Evolutionary conservation across 2,113 vertebrate species (phyloP).

Genomic region (Lathamus discolor): DNA sequence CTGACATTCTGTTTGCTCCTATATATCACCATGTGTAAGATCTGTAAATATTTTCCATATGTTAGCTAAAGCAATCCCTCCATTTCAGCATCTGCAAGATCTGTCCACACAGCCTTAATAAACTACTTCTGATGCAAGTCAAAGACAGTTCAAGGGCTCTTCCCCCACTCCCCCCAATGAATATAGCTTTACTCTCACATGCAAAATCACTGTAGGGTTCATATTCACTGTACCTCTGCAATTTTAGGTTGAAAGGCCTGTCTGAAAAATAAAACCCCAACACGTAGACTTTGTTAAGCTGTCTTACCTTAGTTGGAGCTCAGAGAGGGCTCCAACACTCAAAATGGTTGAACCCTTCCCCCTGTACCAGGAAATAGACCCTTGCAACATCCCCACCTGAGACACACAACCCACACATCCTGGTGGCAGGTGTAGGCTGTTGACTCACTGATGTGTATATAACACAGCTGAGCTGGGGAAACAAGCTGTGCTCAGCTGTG

Average conservation of each 20-base stretch:
- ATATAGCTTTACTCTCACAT: neutral
- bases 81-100: neutral
- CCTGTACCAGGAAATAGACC: accelerated
- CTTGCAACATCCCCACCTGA: neutral
- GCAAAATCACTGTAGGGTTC: neutral
- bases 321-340: accelerated
- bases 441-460: neutral
- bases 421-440: neutral
- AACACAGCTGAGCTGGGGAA: neutral
- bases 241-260: neutral
- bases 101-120: neutral
- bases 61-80: constrained; percentile 37
- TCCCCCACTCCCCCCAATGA: neutral
- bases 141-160: neutral
- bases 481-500: neutral
- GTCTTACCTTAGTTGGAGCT: neutral
- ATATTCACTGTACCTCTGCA: neutral
- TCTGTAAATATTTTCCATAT: constrained; percentile 55
- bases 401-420: neutral
- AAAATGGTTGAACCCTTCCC: accelerated
- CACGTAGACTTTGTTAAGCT: neutral
- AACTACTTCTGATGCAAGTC: neutral
- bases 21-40: constrained; percentile 17
- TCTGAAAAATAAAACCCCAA: neutral
- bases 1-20: constrained; percentile 47